These are phyloP conservation scores for Hippotragus niger DNA, from an alignment of 2,113 vertebrate species.

Conservation along the genomic window DNA sequence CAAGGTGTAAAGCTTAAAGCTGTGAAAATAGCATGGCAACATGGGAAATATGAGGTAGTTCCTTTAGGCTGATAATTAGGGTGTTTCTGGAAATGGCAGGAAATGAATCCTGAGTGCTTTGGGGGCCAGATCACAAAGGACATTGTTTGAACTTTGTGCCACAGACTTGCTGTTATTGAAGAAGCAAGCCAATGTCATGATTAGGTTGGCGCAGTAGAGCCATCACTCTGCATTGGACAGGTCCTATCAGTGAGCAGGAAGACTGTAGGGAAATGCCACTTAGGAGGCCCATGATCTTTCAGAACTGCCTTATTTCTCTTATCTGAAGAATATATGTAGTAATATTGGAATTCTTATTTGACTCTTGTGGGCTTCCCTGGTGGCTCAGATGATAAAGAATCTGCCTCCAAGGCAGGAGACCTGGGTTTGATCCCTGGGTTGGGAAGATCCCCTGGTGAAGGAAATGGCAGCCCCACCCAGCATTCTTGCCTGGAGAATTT, in stretches of 20 bases:
- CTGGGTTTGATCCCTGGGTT: not conserved
- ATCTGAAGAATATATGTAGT: not conserved
- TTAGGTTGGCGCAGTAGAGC: not conserved
- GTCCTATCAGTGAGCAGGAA: not conserved
- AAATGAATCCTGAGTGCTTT: not conserved
- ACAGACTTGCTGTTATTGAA: not conserved
- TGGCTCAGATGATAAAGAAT: not conserved
- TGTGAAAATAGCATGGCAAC: not conserved
- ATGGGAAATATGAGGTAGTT: not conserved
- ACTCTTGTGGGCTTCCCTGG: not conserved
- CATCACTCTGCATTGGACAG: not conserved
- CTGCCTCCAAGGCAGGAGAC: not conserved
- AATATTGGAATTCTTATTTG: not conserved
- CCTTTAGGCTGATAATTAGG: not conserved
- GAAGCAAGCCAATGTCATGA: not conserved
- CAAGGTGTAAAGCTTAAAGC: not conserved
- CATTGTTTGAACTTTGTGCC: not conserved
- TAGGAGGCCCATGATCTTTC: not conserved
- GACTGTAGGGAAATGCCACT: not conserved
- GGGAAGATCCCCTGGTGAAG: not conserved
- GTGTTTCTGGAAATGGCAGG: not conserved
- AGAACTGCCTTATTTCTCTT: not conserved
- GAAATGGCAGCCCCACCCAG: not conserved
- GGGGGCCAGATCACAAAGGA: not conserved
- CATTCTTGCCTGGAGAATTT: not conserved